These are phyloP conservation scores for Sorex maritimensis DNA, from an alignment of 2,797 vertebrate genomes.

Conservation along the genomic window DNA sequence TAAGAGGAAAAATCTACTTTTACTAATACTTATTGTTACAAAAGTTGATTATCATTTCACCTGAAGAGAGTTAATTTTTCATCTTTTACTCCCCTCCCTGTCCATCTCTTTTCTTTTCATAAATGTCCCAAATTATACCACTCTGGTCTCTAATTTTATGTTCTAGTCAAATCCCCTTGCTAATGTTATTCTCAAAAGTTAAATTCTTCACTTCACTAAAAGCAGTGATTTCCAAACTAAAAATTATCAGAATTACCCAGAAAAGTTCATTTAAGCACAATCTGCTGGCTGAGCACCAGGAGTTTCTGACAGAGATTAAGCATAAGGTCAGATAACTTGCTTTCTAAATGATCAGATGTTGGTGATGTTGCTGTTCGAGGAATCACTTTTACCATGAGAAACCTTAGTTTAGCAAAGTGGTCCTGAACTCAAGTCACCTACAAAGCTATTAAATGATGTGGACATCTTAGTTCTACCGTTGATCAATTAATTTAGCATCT, in stretches of 20 bases:
- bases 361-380: neutral
- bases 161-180: neutral
- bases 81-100: neutral
- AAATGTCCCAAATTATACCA: neutral
- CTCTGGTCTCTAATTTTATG: neutral
- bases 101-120: neutral
- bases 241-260: neutral
- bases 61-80: neutral
- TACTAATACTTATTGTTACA: neutral
- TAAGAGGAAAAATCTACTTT: neutral
- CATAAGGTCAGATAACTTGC: neutral
- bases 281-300: neutral
- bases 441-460: neutral
- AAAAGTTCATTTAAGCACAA: neutral
- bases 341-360: neutral
- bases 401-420: neutral
- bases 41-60: neutral
- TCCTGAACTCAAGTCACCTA: neutral
- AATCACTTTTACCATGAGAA: conserved; percentile 5
- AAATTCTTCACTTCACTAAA: neutral
- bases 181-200: neutral
- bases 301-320: neutral
- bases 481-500: conserved; percentile 3
- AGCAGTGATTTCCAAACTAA: conserved; percentile 12
- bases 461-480: neutral